A percentile compares a stretch with the other conserved stretches of the same genome.
Evolutionary conservation across 1,140 invertebrate genomes (phyloP).

Genomic region (Drosophila miranda): DNA sequence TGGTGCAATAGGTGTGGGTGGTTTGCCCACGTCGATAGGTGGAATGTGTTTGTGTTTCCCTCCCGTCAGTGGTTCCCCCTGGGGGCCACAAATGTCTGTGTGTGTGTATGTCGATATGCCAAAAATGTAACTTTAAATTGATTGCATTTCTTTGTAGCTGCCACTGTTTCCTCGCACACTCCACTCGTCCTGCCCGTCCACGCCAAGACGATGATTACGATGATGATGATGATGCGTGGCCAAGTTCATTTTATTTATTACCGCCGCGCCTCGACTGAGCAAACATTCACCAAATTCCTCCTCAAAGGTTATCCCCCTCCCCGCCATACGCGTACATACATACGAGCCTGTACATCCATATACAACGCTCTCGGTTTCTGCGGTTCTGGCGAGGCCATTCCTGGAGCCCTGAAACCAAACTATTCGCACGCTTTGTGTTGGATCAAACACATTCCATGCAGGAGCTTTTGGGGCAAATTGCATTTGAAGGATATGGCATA

Average conservation of each 20-base stretch:
- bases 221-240: conserved; percentile 42
- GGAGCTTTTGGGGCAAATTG: neutral
- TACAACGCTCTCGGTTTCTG: neutral
- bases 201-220: conserved; percentile 5
- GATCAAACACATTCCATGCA: conserved; percentile 67
- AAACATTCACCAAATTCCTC: conserved; percentile 67
- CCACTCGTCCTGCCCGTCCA: conserved; percentile 8
- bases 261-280: conserved; percentile 52
- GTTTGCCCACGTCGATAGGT: conserved; percentile 48
- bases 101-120: conserved; percentile 52
- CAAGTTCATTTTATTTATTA: conserved; percentile 70
- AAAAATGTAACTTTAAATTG: conserved; percentile 63
- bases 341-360: too few relatives aligned
- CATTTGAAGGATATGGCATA: neutral
- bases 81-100: conserved; percentile 39
- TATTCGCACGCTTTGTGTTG: conserved; percentile 74
- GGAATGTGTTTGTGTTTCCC: conserved; percentile 22
- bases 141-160: conserved; percentile 62
- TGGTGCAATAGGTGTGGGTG: conserved; percentile 6
- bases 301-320: conserved; percentile 18
- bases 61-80: conserved; percentile 11
- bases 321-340: neutral
- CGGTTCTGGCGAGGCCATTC: neutral
- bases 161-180: conserved; percentile 21
- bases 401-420: conserved; percentile 35